Evolutionary conservation across 2,888 invertebrate genomes (phyloP).

Genomic region (Suillia variegata): DNA sequence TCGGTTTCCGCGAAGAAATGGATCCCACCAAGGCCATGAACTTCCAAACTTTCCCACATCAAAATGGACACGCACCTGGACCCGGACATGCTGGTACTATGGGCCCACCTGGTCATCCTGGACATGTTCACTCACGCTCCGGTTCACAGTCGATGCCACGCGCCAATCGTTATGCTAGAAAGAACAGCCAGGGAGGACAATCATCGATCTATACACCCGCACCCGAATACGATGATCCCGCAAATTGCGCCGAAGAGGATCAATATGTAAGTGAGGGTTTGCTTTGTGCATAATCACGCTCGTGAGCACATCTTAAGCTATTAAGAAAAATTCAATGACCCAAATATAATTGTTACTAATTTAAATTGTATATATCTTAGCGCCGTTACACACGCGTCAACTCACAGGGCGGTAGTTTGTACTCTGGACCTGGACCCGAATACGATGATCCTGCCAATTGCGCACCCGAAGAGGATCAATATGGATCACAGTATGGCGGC

Average conservation of each 20-base stretch:
- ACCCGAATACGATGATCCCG: constrained; percentile 92
- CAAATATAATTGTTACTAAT: not conserved
- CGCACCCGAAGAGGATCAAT: constrained; percentile 89
- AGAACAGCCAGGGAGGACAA: constrained; percentile 80
- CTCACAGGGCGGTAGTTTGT: constrained; percentile 69
- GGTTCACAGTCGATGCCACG: constrained; percentile 89
- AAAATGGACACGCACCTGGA: constrained; percentile 67
- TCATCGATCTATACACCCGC: constrained; percentile 82
- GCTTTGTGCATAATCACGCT: not conserved
- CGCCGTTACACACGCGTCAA: constrained; percentile 76
- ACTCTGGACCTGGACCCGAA: constrained; percentile 75
- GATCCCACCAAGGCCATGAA: constrained; percentile 89
- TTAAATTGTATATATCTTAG: too few species aligned
- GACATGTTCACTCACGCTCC: constrained; percentile 80
- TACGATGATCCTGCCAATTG: constrained; percentile 94
- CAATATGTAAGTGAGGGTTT: constrained; percentile 70
- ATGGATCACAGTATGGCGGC: constrained; percentile 79
- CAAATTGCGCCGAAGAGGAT: constrained; percentile 90
- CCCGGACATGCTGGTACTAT: constrained; percentile 81
- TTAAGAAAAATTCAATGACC: not conserved
- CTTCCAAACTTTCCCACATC: constrained; percentile 87
- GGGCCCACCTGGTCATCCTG: constrained; percentile 78
- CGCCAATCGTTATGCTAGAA: constrained; percentile 73
- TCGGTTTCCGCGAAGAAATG: constrained; percentile 95
- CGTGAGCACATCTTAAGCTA: not conserved